Evolutionary conservation across 2,888 invertebrate species (phyloP), one percentile per base, ranked within the genome.

Genomic region (Erebia palarica): DNA sequence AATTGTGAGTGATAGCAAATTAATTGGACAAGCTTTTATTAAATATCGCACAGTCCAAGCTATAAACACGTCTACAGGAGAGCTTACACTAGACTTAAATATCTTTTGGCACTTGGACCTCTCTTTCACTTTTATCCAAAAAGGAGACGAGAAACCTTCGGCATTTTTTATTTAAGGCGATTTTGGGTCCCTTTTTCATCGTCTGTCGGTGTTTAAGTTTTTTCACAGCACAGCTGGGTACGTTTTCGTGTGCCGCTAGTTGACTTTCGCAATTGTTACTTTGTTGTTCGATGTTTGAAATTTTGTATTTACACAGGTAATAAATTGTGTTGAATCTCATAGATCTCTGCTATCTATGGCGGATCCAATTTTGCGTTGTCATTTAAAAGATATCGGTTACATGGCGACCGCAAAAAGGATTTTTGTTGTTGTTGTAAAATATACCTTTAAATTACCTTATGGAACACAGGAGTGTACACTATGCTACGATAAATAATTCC

Each of bases 171-270:
- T 73, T 64, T 66, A 70, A 74, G 61, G 51, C 72, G 71, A 72
- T 74, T 74, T 74, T 65, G 74, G 72, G 68, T 68, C 65, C 68
- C 68, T 65, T 66, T 57, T 71, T 63, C 65, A 63, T 60, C 55
- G 71, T 71, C 68, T 60, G 61, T 68, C 51, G 67, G 53, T 58
- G 11, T 27, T 58, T 58, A 57, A 64, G 42, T 69, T 78, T 75
- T 74, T 74, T 16, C 71, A 14, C 71, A 21, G 21, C 75, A 67
- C 74, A 77, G 75, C 66, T 76, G 74, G 76, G 71, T 76, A 72
- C 76, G 75, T 78, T 76, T 78, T 71, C 74, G 67, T 73, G 73
- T 70, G 76, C 77, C 79, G 77, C 73, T 65, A 67, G 68, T 73
- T 73, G 73, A 74, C 76, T 75, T 74, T 75, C 72, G 76, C 77